Evolutionary conservation across 1,140 invertebrate species (phyloP), one percentile per base, ranked within the genome.

Genomic region (Drosophila yakuba): DNA sequence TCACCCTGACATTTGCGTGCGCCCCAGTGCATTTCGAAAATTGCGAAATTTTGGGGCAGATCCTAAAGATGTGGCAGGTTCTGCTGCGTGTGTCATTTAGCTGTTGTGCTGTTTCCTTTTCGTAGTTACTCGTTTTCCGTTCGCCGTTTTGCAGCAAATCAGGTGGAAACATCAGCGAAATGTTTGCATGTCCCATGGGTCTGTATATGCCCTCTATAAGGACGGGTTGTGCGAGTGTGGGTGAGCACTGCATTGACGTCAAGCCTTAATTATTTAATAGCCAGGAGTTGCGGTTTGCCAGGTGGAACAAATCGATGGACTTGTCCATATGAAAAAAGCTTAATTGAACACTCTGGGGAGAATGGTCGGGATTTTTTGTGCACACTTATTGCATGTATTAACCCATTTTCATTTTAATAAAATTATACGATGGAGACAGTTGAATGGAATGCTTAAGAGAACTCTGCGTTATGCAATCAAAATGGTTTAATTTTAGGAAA

Each of bases 201-300:
- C 63, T 28, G 32, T 32, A 69, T 20, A 20, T 69, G 45, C 44
- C 61, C 43, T 50, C 35, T n/a, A 36, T 45, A 50, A 52, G 32
- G 36, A 41, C 15, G 20, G 10, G 2, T 36, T 10, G 12, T 48
- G 44, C 17, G 23, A 45, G 47, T 78, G 45, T 54, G 51, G 23
- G 56, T 48, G 48, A 56, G 45, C n/a, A 47, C 66, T 69, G 66
- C 44, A 79, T 59, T 83, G 80, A 83, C 80, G 80, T 83, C 80
- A 83, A 66, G 51, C 50, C 48, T 78, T 82, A 81, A 81, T 81
- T 81, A 82, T 79, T 68, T 63, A 67, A 50, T 47, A 51, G 50
- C 14, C 41, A 69, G 35, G 44, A 57, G 41, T 43, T 60, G 58
- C 25, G 50, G 52, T 52, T 44, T 50, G 32, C 32, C 48, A 45